Base-by-base conservation (phyloP, 2,888 invertebrate genomes). In the Iphiclides podalirius region DNA sequence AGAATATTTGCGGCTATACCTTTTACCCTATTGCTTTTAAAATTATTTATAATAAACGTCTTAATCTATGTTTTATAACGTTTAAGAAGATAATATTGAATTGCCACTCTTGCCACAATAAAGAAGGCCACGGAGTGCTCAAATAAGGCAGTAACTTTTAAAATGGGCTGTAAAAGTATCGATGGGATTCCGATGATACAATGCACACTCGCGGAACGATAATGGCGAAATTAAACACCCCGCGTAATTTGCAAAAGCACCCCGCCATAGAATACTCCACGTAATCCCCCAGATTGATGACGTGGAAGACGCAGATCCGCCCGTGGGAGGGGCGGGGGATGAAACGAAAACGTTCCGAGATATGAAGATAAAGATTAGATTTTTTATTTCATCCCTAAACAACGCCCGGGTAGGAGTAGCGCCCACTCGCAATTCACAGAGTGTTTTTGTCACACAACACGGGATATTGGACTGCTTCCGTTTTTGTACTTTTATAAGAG, bases 231-330 rank as follows among this genome's bases (percentile, higher is more conserved):
- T 46, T 38, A 17, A 33, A 33, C 38, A 20, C 6, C 31, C 31
- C 15, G 9, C 28, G 15, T 39, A 47, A 47, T 47, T 39, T 39
- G 14, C 8, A n/a, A 15, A 39, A 23, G 20, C n/a, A 34, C 39
- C 23, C 11, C 34, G 15, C 11, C 34, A 34, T 33, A 11, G 40
- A 6, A 17, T 14, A 36, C 15, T 40, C 14, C 41, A 45, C 37
- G 31, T 52, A 45, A 45, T 47, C 47, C 52, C 11, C 45, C 40
- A 41, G 23, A 28, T 50, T 47, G 37, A 47, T 38, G 45, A 45
- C 23, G 36, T 51, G 42, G 48, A 51, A 47, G 35, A 38, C 4
- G 23, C 36, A 54, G 42, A 57, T 55, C 40, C 52, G 51, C 57
- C 54, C 52, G 53, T 26, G 6, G 14, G 15, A 14, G 13, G 8